Evolutionary conservation across 2,113 vertebrate genomes (phyloP).

Genomic region (Anhinga rufa): DNA sequence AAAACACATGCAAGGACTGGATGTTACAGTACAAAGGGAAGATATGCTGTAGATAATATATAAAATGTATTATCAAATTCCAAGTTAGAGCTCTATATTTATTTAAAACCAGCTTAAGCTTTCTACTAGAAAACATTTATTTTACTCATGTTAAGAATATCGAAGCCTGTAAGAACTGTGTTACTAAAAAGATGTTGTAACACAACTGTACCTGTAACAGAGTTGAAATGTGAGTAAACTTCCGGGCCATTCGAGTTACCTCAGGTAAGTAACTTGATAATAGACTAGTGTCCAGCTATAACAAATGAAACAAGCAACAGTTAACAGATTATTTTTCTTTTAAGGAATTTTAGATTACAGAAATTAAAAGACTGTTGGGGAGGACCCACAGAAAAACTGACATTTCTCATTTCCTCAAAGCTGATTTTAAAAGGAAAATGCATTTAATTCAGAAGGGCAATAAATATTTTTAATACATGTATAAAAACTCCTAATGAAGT

Average conservation of each 20-base stretch:
- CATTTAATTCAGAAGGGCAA: not conserved
- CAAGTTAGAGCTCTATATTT: not conserved
- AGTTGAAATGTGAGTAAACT: conserved; percentile 98
- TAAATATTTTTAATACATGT: not conserved
- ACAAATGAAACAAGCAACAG: conserved; percentile 1
- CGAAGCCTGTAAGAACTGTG: not conserved
- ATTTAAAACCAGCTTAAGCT: not conserved
- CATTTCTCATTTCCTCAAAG: not conserved
- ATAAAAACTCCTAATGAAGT: not conserved
- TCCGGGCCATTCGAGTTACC: conserved; percentile 94
- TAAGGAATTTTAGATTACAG: not conserved
- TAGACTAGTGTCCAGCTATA: conserved; percentile 89
- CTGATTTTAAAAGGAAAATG: not conserved
- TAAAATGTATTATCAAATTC: not conserved
- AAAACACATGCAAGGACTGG: not conserved
- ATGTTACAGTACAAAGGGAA: not conserved
- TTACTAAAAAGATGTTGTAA: not conserved
- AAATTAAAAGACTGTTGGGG: not conserved
- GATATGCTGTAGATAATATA: not conserved
- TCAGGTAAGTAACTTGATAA: conserved; percentile 91
- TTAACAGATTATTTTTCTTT: not conserved
- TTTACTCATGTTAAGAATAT: not conserved
- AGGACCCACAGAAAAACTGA: not conserved
- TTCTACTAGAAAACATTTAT: not conserved
- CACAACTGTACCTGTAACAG: conserved; percentile 81